Conservation (phyloP, 2,888 invertebrate genomes). For the Entomobrya proxima region DNA sequence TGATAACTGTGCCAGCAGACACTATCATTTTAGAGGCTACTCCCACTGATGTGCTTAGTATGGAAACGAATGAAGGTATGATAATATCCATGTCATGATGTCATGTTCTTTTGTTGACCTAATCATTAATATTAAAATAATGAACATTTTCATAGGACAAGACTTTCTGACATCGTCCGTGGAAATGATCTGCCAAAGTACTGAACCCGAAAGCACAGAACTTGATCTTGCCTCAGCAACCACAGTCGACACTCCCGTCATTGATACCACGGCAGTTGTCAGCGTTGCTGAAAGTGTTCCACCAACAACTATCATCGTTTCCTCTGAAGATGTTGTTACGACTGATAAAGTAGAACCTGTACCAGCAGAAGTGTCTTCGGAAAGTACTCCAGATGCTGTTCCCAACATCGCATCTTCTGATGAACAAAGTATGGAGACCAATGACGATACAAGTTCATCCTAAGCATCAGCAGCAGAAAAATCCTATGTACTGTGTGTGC, state of each 20-base stretch:
- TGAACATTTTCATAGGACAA: neutral
- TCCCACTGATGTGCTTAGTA: neutral
- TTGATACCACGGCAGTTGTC: neutral
- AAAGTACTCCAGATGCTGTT: neutral
- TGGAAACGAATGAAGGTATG: neutral
- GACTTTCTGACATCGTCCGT: slow-evolving; percentile 14
- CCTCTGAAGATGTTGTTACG: neutral
- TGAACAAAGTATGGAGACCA: neutral
- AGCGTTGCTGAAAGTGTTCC: slow-evolving; percentile 21
- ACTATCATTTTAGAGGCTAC: neutral
- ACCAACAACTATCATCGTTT: neutral
- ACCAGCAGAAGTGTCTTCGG: neutral
- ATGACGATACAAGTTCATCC: neutral
- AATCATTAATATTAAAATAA: neutral
- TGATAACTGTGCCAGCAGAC: neutral
- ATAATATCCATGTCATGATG: neutral
- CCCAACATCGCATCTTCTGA: too few relatives aligned
- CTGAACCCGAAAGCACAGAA: neutral
- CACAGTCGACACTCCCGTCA: neutral
- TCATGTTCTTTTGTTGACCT: neutral
- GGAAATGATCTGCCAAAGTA: slow-evolving; percentile 1
- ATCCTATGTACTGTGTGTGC: too few relatives aligned
- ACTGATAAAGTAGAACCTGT: neutral
- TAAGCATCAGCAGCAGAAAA: too few relatives aligned
- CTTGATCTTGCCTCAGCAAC: slow-evolving; percentile 24